Base-by-base conservation (phyloP, 2,888 invertebrate species). In the Mythimna loreyi region DNA sequence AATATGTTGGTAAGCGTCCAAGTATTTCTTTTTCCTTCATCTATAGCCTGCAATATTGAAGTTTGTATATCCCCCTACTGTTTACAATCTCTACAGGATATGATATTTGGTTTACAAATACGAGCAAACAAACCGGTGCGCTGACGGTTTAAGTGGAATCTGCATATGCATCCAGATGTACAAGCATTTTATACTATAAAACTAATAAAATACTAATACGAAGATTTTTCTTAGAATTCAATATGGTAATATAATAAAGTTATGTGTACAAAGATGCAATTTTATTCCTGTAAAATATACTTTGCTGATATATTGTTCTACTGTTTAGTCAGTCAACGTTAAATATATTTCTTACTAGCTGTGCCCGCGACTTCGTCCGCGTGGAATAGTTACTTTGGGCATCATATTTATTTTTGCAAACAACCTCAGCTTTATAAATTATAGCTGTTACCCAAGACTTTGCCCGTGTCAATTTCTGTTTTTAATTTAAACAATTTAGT, bases 111-210 rank as follows among this genome's bases (percentile, higher is more conserved):
- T 71, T 71, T 49, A 59, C 63, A 72, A 72, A 78, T 78, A 64
- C 55, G 45, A 50, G 55, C 40, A 74, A 78, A 78, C 33, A 74
- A 63, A 59, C 78, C 49, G 28, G 11, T 56, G 43, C 64, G 45
- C 72, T 78, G 78, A 78, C 78, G 59, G 72, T 74, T 74, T 72
- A 78, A 74, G 63, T 78, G 78, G 55, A 71, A 72, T 30, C 58
- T 13, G 63, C 55, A 40, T 55, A 50, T 63, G n/a, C 52, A 19
- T 49, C 30, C 60, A 40, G 28, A 50, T 57, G 28, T 36, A 23
- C 55, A 65, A 45, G 30, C 47, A 6, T 19, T 25, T 30, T n/a
- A 61, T 66, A 49, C 33, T 43, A 28, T 68, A 23, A 43, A 67
- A 67, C 25, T 43, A 40, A 28, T 68, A 23, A 43, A 67, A 67